Conservation (phyloP, 2,888 invertebrate species). For the Leptopterna dolabrata region DNA sequence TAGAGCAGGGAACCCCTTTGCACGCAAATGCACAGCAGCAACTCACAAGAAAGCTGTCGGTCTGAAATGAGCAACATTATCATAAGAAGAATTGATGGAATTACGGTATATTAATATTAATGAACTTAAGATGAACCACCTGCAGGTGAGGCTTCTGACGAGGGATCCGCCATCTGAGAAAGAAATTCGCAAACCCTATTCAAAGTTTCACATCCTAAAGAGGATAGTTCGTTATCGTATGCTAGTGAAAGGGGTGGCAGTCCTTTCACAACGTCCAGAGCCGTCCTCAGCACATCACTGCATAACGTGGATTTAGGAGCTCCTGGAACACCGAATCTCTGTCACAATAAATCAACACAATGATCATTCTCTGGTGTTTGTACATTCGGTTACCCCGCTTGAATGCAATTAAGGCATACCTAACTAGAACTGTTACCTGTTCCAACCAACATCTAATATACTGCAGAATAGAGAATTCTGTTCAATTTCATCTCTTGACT, state of each 20-base stretch:
- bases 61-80: constrained; percentile 63
- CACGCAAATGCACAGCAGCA: constrained; percentile 71
- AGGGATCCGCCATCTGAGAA: constrained; percentile 69
- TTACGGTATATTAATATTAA: no score
- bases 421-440: no score
- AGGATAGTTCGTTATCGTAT: constrained; percentile 72
- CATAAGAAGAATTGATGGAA: no score
- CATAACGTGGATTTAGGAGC: constrained; percentile 68
- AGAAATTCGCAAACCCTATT: constrained; percentile 71
- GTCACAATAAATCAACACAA: neutral
- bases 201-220: constrained; percentile 69
- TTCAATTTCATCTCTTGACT: no score
- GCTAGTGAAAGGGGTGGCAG: constrained; percentile 73
- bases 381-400: no score
- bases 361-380: no score
- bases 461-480: no score
- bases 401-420: no score
- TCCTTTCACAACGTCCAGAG: constrained; percentile 70
- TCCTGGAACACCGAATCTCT: constrained; percentile 60
- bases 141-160: constrained; percentile 69
- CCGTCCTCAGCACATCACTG: constrained; percentile 72
- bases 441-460: no score
- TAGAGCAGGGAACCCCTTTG: constrained; percentile 73
- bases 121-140: neutral
- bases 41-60: constrained; percentile 69